Conservation (phyloP, 2,113 vertebrate genomes). For the Boulengeromyrus knoepffleri region DNA sequence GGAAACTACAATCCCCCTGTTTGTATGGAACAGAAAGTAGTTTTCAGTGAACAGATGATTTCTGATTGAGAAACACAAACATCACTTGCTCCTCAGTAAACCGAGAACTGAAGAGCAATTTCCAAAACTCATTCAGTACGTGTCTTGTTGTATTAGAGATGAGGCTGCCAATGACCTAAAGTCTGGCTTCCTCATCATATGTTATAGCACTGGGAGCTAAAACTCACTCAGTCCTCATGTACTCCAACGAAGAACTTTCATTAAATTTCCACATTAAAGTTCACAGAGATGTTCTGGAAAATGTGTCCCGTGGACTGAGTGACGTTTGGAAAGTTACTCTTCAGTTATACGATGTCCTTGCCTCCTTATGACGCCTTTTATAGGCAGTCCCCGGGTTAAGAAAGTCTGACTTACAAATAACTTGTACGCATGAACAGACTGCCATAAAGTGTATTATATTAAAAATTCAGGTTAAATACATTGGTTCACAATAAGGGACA, state of each 20-base stretch:
- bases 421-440: neutral
- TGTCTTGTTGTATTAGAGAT: neutral
- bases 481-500: neutral
- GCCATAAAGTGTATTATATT: neutral
- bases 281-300: neutral
- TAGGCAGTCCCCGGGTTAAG: neutral
- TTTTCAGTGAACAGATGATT: neutral
- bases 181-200: neutral
- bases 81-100: neutral
- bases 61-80: neutral
- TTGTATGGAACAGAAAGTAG: neutral
- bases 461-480: neutral
- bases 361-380: neutral
- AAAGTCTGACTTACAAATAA: neutral
- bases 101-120: neutral
- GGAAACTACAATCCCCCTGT: neutral
- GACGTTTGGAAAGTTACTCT: neutral
- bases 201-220: neutral
- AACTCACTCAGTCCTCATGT: neutral
- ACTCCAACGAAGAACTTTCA: neutral
- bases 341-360: neutral
- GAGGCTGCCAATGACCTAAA: neutral
- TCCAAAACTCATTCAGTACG: neutral
- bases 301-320: neutral
- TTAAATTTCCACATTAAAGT: neutral